phyloP scores from a whole-genome alignment of 2,888 invertebrate genomes.

The Archips crataeganus region DNA sequence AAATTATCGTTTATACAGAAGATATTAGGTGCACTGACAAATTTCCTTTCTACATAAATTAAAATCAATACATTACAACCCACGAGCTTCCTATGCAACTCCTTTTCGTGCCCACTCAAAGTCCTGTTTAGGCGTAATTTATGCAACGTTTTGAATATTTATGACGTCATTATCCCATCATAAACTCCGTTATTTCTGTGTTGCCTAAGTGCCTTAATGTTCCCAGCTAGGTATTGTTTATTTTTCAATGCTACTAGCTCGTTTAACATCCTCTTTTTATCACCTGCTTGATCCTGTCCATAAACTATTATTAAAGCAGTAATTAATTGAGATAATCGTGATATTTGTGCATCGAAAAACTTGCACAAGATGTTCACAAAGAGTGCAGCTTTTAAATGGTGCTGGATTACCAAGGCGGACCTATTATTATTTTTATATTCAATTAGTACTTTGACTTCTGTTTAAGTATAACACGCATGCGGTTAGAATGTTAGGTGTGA shows the following conservation, averaged over 20 bases:
- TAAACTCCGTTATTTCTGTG: constrained; percentile 9
- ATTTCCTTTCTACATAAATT: constrained; percentile 34
- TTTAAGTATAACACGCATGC: neutral
- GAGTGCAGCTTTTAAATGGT: neutral
- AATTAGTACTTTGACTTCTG: neutral
- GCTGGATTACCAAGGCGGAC: neutral
- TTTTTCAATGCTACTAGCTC: constrained; percentile 9
- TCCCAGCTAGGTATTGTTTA: constrained; percentile 1
- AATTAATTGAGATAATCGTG: neutral
- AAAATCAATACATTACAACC: constrained; percentile 35
- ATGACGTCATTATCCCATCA: constrained; percentile 32
- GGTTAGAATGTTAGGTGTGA: neutral
- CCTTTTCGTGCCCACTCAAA: constrained; percentile 35
- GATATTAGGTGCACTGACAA: neutral
- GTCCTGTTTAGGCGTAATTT: constrained; percentile 41
- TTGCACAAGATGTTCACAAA: neutral
- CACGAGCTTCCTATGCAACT: constrained; percentile 35
- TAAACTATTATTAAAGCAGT: neutral
- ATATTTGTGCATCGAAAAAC: neutral
- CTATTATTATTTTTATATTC: neutral
- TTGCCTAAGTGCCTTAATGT: neutral
- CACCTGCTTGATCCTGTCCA: constrained; percentile 8
- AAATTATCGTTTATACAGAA: neutral
- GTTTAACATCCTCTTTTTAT: constrained; percentile 23
- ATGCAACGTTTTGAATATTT: constrained; percentile 39